phyloP scores from a whole-genome alignment of 1,140 invertebrate species.

The Anagrus nilaparvatae region DNA sequence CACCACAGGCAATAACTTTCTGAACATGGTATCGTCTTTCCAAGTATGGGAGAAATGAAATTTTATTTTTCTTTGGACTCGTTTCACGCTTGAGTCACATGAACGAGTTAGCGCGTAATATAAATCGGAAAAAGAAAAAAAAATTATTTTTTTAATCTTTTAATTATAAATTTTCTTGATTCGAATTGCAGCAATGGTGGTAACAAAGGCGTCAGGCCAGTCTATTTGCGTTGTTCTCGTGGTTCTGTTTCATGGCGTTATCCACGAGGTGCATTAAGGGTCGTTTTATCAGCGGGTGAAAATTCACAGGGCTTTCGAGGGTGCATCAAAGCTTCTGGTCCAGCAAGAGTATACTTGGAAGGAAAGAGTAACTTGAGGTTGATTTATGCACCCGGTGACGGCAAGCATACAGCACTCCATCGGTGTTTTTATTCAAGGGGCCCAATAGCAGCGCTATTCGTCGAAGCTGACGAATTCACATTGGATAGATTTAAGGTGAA shows the following conservation, averaged over 20 bases:
- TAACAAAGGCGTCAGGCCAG: conserved; percentile 58
- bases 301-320: conserved; percentile 54
- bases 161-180: neutral
- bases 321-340: conserved; percentile 51
- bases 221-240: conserved; percentile 64
- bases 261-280: conserved; percentile 60
- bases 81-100: too few relatives aligned
- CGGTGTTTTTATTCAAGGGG: conserved; percentile 54
- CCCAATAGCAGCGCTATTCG: conserved; percentile 60
- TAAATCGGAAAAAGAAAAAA: neutral
- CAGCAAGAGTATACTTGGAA: conserved; percentile 62
- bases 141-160: neutral
- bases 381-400: conserved; percentile 53
- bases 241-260: conserved; percentile 64
- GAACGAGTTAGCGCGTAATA: too few relatives aligned
- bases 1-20: too few relatives aligned
- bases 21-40: too few relatives aligned
- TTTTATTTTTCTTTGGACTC: too few relatives aligned
- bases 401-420: conserved; percentile 46
- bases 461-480: conserved; percentile 46
- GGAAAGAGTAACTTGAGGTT: conserved; percentile 50
- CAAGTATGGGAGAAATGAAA: too few relatives aligned
- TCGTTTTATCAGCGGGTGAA: conserved; percentile 52
- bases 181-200: conserved; percentile 31
- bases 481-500: conserved; percentile 36